These are phyloP conservation scores for Mareca penelope DNA, from an alignment of 2,797 vertebrate genomes.

Conservation along the genomic window DNA sequence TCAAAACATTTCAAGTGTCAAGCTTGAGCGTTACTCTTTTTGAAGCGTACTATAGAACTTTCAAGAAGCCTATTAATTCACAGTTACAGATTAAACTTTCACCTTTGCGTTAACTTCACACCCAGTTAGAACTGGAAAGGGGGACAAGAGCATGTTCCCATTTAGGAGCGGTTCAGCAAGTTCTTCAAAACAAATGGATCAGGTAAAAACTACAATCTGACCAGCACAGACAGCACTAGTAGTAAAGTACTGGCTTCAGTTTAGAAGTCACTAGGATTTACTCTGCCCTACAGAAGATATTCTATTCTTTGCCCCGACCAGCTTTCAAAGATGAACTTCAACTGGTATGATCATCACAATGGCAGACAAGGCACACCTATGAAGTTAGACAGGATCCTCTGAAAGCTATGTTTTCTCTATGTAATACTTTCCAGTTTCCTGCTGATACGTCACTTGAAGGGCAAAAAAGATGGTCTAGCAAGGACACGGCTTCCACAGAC, in stretches of 20 bases:
- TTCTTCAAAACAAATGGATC: not conserved
- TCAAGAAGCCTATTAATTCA: not conserved
- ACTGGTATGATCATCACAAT: not conserved
- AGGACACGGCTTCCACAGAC: not conserved
- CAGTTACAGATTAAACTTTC: not conserved
- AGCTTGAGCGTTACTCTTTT: not conserved
- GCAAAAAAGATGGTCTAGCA: not conserved
- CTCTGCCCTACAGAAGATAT: not conserved
- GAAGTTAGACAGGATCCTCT: not conserved
- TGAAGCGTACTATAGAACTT: not conserved
- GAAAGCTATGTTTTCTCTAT: not conserved
- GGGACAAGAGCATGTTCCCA: fast-evolving
- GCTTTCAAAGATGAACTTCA: not conserved
- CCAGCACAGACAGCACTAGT: not conserved
- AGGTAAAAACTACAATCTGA: not conserved
- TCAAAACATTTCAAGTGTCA: not conserved
- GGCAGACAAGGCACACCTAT: not conserved
- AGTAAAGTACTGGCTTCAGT: not conserved
- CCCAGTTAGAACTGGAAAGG: not conserved
- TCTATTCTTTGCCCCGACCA: not conserved
- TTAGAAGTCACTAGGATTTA: not conserved
- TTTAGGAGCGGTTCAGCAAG: not conserved
- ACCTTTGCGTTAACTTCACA: not conserved
- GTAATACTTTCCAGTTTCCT: not conserved
- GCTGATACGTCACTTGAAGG: not conserved